Base-by-base conservation (phyloP, 2,113 vertebrate genomes). In the Megalops atlanticus region DNA sequence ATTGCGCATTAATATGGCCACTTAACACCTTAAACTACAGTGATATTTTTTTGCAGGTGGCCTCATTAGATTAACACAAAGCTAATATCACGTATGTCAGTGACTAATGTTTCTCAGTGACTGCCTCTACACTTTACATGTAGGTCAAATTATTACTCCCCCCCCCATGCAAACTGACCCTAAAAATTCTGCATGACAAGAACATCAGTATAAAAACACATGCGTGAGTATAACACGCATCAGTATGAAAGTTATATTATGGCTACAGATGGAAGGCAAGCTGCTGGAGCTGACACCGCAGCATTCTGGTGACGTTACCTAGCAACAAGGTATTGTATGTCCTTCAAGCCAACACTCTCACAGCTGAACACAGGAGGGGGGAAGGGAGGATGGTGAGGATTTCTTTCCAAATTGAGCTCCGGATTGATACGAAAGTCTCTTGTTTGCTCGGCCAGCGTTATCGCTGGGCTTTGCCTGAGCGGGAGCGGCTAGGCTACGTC, bases 281-380 rank as follows among this genome's bases (percentile, higher is more conserved):
- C 27, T 68, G 36, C 54, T 18, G 11, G 1, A n/a, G 84, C 82
- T 58, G 73, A 69, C 40, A 38, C 68, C 75, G 82, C 82, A 83
- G 79, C 83, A 83, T 89, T 86, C 69, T 72, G 64, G 79, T 82
- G 80, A 91, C 87, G 93, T 93, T 92, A 88, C 92, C 91, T 92
- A 92, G 92, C 93, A 94, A 93, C 93, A 89, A 87, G 89, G 81
- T 89, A 88, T 85, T 88, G 82, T 89, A 87, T 80, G 78, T 81
- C 71, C 81, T 80, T 81, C 49, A 87, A 64, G 79, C 85, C 78
- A 74, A 33, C 68, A 80, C 38, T 41, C 12, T 84, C 79, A 79
- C 77, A 80, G 58, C 35, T 83, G 78, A 84, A 77, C 74, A 82
- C 35, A 14, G 64, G 36, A 69, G 54, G 27, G 45, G 43, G 27